Percentiles rank a stretch among this genome's conserved stretches.
phyloP scores from a whole-genome alignment of 2,888 invertebrate species.

The Branchipolynoe longqiensis region DNA sequence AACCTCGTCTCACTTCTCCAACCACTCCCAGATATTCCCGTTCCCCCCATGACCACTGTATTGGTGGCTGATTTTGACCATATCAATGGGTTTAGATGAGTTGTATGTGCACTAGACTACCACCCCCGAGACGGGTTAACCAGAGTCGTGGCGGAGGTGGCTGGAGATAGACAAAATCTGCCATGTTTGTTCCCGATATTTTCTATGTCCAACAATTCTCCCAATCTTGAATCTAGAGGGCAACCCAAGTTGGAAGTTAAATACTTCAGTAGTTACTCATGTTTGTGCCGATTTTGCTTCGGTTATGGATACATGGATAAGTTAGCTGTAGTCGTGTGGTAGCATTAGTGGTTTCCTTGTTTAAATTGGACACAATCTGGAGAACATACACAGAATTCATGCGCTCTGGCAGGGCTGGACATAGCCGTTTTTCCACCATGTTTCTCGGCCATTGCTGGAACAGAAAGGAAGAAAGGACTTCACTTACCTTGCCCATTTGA shows the following conservation, averaged over 20 bases:
- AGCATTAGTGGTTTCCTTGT: neutral
- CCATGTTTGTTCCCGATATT: constrained; percentile 39
- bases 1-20: too few species aligned
- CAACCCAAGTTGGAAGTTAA: neutral
- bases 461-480: constrained; percentile 2
- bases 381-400: neutral
- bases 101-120: too few species aligned
- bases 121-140: too few species aligned
- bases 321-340: too few species aligned
- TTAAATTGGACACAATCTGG: neutral
- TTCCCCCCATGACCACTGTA: too few species aligned
- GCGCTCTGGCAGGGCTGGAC: constrained; percentile 27
- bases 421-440: constrained; percentile 62
- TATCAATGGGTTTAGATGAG: too few species aligned
- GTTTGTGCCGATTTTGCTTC: neutral
- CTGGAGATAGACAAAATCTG: constrained; percentile 47
- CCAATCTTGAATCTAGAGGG: neutral
- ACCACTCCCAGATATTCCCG: too few species aligned
- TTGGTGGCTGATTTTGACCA: too few species aligned
- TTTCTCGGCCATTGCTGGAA: constrained; percentile 36
- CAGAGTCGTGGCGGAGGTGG: neutral
- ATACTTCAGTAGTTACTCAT: neutral
- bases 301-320: neutral
- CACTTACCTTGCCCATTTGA: constrained; percentile 38
- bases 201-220: constrained; percentile 32